A percentile compares a stretch with the other conserved stretches of the same genome.
Evolutionary conservation across 2,113 vertebrate species (phyloP).

Genomic region (Sigmodon hispidus): DNA sequence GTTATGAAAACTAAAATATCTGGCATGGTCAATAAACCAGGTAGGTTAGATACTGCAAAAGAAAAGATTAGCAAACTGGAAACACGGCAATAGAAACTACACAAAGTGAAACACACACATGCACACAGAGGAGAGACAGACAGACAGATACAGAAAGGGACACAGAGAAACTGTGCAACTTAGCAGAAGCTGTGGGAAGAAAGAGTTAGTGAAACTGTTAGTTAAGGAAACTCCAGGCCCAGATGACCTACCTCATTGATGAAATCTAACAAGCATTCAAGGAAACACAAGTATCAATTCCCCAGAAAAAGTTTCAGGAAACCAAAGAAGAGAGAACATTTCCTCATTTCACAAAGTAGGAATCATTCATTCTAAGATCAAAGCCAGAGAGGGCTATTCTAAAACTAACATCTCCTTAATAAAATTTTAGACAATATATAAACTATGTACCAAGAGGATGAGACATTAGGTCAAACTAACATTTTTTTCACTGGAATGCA

Average conservation of each 20-base stretch:
- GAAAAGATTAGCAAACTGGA: not conserved
- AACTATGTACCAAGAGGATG: not conserved
- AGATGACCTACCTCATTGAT: not conserved
- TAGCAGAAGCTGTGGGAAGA: not conserved
- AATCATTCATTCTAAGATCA: not conserved
- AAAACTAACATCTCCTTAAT: not conserved
- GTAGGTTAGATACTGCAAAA: not conserved
- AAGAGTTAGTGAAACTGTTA: not conserved
- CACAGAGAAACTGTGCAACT: no score
- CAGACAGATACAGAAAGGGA: not conserved
- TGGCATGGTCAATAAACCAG: not conserved
- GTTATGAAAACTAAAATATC: not conserved
- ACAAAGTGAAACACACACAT: no score
- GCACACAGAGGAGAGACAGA: not conserved
- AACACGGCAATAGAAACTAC: not conserved
- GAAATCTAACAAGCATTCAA: not conserved
- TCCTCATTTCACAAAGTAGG: not conserved
- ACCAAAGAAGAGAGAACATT: not conserved
- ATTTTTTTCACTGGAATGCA: not conserved
- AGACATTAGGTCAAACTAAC: not conserved
- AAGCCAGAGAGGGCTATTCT: not conserved
- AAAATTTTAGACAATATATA: not conserved
- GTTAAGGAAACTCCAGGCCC: not conserved
- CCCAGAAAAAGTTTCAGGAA: not conserved
- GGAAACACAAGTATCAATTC: not conserved